A percentile compares a stretch with the other conserved stretches of the same genome.
Conservation (phyloP, 2,888 invertebrate genomes). For the Drosophila meridiana region DNA sequence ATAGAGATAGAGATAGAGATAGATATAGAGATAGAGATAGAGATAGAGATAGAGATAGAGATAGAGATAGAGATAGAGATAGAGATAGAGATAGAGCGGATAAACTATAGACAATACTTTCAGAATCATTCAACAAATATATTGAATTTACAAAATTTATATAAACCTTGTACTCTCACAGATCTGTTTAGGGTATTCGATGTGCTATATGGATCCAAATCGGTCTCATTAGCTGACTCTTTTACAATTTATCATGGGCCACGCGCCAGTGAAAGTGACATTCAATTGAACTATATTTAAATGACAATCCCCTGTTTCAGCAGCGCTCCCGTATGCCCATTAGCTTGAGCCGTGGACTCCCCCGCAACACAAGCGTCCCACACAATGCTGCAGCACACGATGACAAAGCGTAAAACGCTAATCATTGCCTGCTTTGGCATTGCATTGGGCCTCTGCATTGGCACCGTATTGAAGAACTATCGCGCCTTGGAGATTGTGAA, state of each 20-base stretch:
- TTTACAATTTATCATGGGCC: slow-evolving; percentile 11
- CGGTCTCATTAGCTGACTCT: not conserved
- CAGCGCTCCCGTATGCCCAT: slow-evolving; percentile 26
- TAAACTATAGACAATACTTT: not conserved
- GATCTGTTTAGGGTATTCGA: not conserved
- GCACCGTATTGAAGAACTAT: slow-evolving; percentile 85
- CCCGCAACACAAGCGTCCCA: not conserved
- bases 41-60: no score
- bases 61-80: not conserved
- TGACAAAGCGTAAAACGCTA: slow-evolving; percentile 84
- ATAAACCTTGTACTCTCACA: not conserved
- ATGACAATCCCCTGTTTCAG: slow-evolving; percentile 6
- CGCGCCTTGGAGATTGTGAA: slow-evolving; percentile 84
- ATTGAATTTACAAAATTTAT: not conserved
- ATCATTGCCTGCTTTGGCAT: slow-evolving; percentile 84
- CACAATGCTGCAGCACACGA: slow-evolving; percentile 76
- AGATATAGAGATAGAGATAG: no score
- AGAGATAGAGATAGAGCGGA: not conserved
- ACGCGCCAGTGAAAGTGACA: slow-evolving; percentile 29
- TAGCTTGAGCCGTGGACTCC: slow-evolving; percentile 16
- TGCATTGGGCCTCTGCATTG: slow-evolving; percentile 84
- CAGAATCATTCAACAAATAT: not conserved
- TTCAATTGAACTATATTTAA: slow-evolving; percentile 24
- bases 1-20: no score
- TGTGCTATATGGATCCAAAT: not conserved